Base-by-base conservation (phyloP, 2,113 vertebrate genomes). In the Aptenodytes patagonicus region DNA sequence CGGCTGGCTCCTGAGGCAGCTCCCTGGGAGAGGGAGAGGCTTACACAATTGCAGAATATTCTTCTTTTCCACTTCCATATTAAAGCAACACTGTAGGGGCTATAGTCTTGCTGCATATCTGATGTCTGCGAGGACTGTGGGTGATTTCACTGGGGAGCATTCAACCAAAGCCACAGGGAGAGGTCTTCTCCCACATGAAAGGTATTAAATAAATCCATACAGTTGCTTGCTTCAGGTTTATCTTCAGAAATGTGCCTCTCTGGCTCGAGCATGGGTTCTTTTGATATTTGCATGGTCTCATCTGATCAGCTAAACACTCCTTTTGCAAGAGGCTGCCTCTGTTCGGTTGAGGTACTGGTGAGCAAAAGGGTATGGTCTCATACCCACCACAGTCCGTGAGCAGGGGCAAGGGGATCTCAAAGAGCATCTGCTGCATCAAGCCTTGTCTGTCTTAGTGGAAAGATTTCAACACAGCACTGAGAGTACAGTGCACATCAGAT, bases 261-360 rank as follows among this genome's bases (percentile, higher is more conserved):
- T 83, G 71, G 20, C 66, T 86, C 0, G 0, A 68, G 42, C n/a
- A 24, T 0, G 2, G 11, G 13, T 31, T 36, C 44, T 68, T 86
- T 42, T 14, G 36, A 7, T 54, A 16, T 25, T 57, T 36, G 9
- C 46, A n/a, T 64, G 49, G 38, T 87, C 25, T 91, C 34, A 9
- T 9, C 31, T 68, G 51, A 68, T 13, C 57, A 76, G 29, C 25
- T 61, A 36, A 86, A 64, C 10, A 4, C 15, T 68, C 7, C 2
- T 69, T 89, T 24, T 76, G 47, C n/a, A 51, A 13, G 60, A 61
- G 28, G 0, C 10, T 61, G 57, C 10, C 58, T 66, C 46, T 61
- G 8, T n/a, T 51, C 1, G 4, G 22, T 22, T 16, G 40, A 49
- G 55, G 28, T 49, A 11, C 22, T 42, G 36, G 29, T 61, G 58